These are phyloP conservation scores for Pseudomugil gertrudae DNA, from an alignment of 2,797 vertebrate species.

Conservation along the genomic window DNA sequence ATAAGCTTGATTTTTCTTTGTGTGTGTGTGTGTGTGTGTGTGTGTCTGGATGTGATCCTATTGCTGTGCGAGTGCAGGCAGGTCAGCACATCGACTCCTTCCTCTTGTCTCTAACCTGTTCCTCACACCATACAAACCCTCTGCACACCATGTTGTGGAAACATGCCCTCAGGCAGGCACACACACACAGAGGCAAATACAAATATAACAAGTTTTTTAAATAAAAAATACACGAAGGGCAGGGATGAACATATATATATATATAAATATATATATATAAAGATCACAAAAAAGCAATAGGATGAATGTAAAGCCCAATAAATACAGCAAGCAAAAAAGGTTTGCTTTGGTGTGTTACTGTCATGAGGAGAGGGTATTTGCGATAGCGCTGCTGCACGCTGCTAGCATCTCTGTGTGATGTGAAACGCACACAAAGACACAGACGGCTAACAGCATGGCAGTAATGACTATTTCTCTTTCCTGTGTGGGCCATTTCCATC, in stretches of 20 bases:
- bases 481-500: constrained; percentile 24
- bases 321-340: constrained; percentile 6
- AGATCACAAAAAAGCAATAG: constrained; percentile 5
- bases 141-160: constrained; percentile 52
- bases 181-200: constrained; percentile 36
- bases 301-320: constrained; percentile 6
- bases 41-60: constrained; percentile 24
- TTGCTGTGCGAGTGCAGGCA: constrained; percentile 25
- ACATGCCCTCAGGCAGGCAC: constrained; percentile 61
- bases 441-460: constrained; percentile 41
- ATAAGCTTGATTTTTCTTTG: constrained; percentile 15
- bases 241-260: constrained; percentile 19
- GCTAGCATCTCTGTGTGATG: constrained; percentile 36
- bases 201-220: constrained; percentile 26
- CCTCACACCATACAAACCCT: constrained; percentile 55
- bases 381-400: constrained; percentile 29
- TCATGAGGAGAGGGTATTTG: constrained; percentile 10
- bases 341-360: constrained; percentile 3
- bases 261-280: neutral
- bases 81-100: constrained; percentile 55
- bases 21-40: too few species aligned
- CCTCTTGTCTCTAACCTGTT: constrained; percentile 65
- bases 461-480: constrained; percentile 56
- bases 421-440: constrained; percentile 44
- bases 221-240: constrained; percentile 32